Conservation (phyloP, 2,113 vertebrate genomes). For the Vidua chalybeata region DNA sequence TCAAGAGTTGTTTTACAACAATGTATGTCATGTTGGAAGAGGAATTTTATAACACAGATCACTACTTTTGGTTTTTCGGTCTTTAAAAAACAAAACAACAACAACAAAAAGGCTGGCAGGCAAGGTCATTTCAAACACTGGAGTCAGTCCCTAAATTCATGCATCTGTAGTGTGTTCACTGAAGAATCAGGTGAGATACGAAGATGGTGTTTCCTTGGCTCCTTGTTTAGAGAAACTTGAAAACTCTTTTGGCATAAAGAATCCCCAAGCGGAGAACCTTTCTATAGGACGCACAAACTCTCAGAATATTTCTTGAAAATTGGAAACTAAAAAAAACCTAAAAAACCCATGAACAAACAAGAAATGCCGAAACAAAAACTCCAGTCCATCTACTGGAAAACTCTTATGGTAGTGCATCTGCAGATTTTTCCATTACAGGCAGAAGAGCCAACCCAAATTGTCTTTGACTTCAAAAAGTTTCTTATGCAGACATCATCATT, state of each 20-base stretch:
- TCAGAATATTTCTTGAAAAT: not conserved
- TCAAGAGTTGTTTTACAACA: slow-evolving; percentile 33
- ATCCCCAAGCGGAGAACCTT: not conserved
- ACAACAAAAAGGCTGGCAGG: not conserved
- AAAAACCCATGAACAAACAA: not conserved
- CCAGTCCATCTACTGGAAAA: not conserved
- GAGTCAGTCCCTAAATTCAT: not conserved
- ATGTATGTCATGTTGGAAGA: not conserved
- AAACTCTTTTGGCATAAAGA: not conserved
- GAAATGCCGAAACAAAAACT: not conserved
- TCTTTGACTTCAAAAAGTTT: not conserved
- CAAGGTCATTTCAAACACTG: not conserved
- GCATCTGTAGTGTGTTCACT: not conserved
- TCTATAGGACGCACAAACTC: not conserved
- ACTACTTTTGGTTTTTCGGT: not conserved
- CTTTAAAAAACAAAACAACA: not conserved
- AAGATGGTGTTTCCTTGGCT: not conserved
- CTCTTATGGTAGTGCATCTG: not conserved
- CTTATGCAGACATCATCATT: not conserved
- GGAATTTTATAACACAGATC: slow-evolving; percentile 20
- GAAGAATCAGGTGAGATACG: not conserved
- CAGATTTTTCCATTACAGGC: not conserved
- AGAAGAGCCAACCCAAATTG: not conserved
- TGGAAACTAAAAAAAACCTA: not conserved
- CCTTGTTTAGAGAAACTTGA: not conserved